A percentile compares a stretch with the other conserved stretches of the same genome.
Conservation (phyloP, 2,888 invertebrate species). For the Athalia rosae region DNA sequence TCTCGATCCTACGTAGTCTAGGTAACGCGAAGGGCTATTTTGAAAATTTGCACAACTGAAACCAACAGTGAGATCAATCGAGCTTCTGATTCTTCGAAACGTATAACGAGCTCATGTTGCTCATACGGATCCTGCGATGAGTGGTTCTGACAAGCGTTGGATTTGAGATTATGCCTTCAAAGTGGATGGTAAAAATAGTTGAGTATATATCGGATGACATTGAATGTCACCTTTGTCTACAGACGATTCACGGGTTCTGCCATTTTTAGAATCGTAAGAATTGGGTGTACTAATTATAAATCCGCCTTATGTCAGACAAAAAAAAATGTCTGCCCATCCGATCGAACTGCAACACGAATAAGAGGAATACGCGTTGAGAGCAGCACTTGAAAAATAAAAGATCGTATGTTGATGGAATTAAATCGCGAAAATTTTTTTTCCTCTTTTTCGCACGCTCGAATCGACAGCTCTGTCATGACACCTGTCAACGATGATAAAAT, state of each 20-base stretch:
- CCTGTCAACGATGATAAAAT: not conserved
- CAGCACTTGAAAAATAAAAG: too few species aligned
- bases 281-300: constrained; percentile 17
- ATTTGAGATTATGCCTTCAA: constrained; percentile 4
- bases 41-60: constrained; percentile 62
- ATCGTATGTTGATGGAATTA: too few species aligned
- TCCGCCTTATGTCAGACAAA: not conserved
- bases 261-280: constrained; percentile 7
- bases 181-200: constrained; percentile 28
- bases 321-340: too few species aligned
- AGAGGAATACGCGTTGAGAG: too few species aligned
- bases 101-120: not conserved
- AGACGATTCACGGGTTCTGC: not conserved
- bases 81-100: not conserved
- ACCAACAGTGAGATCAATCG: constrained; percentile 66
- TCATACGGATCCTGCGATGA: not conserved
- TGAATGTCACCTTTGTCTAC: constrained; percentile 38
- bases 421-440: too few species aligned
- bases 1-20: constrained; percentile 42
- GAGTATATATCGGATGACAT: constrained; percentile 30
- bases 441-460: not conserved
- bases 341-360: too few species aligned
- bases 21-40: too few species aligned
- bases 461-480: constrained; percentile 11
- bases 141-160: constrained; percentile 17